Conservation (phyloP, 2,113 vertebrate species). For the Empidonax traillii region DNA sequence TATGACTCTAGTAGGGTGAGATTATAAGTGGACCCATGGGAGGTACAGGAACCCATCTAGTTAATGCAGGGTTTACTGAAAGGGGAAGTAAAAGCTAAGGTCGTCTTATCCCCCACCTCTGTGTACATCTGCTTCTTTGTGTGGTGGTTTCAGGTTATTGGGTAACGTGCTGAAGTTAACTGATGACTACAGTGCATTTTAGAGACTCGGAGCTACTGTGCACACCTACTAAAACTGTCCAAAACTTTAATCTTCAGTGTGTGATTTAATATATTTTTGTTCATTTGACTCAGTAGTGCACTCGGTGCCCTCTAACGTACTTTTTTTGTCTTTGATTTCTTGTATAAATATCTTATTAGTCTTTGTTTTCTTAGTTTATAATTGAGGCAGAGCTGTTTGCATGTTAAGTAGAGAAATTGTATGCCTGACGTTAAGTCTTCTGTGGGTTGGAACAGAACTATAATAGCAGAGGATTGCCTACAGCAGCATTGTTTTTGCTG, state of each 20-base stretch:
- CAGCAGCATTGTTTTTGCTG: constrained; percentile 56
- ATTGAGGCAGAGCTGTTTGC: constrained; percentile 25
- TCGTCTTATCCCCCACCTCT: not conserved
- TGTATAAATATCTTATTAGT: not conserved
- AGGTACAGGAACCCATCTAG: not conserved
- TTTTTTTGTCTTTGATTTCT: constrained; percentile 19
- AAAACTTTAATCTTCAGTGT: not conserved
- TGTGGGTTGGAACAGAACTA: constrained; percentile 10
- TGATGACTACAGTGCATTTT: not conserved
- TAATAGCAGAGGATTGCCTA: constrained; percentile 37
- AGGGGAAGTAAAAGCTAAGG: not conserved
- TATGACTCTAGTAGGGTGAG: not conserved
- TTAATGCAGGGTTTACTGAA: not conserved
- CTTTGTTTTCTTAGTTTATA: constrained; percentile 36
- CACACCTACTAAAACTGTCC: not conserved
- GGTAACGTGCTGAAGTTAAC: not conserved
- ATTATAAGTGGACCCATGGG: not conserved
- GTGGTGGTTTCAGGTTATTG: not conserved
- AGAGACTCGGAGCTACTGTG: not conserved
- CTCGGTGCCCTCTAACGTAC: not conserved
- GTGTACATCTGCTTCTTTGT: not conserved
- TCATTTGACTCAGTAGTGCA: not conserved
- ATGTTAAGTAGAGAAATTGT: constrained; percentile 41
- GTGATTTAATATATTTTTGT: not conserved
- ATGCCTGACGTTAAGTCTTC: not conserved